Percentiles rank a stretch among this genome's conserved stretches.
Conservation (phyloP, 2,797 vertebrate genomes). For the Echeneis naucrates region DNA sequence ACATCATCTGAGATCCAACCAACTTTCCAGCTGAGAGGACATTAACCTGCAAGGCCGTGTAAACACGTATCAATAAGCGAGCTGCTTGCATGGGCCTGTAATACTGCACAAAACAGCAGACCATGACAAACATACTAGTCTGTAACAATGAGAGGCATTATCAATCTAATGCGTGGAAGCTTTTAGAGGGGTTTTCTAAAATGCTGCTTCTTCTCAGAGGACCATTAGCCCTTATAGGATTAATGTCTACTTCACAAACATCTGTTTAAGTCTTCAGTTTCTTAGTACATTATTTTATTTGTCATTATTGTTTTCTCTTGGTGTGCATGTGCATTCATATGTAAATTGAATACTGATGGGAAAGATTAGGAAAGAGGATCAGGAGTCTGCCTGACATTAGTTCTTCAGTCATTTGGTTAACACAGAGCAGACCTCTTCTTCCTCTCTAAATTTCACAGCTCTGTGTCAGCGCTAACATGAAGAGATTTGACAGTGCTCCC, state of each 20-base stretch:
- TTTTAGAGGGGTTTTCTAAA: constrained; percentile 63
- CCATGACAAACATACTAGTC: constrained; percentile 49
- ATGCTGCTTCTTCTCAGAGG: constrained; percentile 57
- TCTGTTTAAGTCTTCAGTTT: constrained; percentile 57
- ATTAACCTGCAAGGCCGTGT: constrained; percentile 67
- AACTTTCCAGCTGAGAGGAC: constrained; percentile 71
- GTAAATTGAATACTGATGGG: constrained; percentile 26
- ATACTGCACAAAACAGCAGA: constrained; percentile 37
- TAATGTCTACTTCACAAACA: constrained; percentile 60
- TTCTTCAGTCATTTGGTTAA: constrained; percentile 62
- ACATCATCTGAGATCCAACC: constrained; percentile 70
- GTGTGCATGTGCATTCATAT: constrained; percentile 12
- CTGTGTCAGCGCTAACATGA: constrained; percentile 65
- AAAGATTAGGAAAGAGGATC: constrained; percentile 38
- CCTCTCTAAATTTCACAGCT: constrained; percentile 71
- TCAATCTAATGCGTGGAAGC: constrained; percentile 67
- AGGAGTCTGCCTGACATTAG: constrained; percentile 48
- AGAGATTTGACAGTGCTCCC: constrained; percentile 70
- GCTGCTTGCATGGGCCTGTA: constrained; percentile 36
- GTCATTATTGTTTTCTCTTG: constrained; percentile 37
- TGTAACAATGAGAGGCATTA: constrained; percentile 59
- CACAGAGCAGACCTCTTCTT: constrained; percentile 69
- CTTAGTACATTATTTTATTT: constrained; percentile 55
- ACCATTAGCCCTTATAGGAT: constrained; percentile 60
- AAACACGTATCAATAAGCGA: constrained; percentile 67